Percentiles rank a stretch among this genome's conserved stretches.
Evolutionary conservation across 2,888 invertebrate species (phyloP).

Genomic region (Leistus spinibarbis): DNA sequence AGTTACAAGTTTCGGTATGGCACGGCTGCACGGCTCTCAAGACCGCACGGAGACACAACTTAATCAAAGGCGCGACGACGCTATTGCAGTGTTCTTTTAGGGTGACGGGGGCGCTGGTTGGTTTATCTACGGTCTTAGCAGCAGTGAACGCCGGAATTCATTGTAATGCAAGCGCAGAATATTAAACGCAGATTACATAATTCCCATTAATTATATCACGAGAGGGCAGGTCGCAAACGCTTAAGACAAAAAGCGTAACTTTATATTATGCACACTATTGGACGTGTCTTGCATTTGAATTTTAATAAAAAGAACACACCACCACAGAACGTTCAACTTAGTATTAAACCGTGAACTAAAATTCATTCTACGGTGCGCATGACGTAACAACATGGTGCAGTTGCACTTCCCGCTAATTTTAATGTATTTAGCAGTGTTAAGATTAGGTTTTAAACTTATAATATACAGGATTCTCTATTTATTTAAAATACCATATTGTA

Average conservation of each 20-base stretch:
- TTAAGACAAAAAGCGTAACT: background rate
- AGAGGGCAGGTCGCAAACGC: background rate
- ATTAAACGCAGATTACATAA: constrained; percentile 11
- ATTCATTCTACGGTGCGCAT: too few relatives aligned
- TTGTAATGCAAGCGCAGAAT: constrained; percentile 15
- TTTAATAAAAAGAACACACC: background rate
- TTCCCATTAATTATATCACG: constrained; percentile 9
- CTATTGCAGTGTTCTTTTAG: background rate
- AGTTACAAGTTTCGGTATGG: background rate
- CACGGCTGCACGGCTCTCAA: background rate
- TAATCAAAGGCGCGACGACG: constrained; percentile 2
- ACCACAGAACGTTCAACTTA: background rate
- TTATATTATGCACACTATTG: constrained; percentile 6
- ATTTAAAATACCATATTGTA: too few relatives aligned
- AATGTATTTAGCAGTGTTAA: too few relatives aligned
- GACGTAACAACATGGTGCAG: too few relatives aligned
- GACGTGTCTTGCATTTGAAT: constrained; percentile 1
- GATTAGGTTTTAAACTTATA: too few relatives aligned
- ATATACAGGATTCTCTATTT: too few relatives aligned
- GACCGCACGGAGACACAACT: background rate
- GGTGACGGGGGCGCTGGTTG: background rate
- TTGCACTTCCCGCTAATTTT: too few relatives aligned
- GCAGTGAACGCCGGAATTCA: background rate
- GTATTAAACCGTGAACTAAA: background rate
- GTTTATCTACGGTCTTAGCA: background rate